Conservation (phyloP, 2,888 invertebrate genomes). For the Nasonia oneida region DNA sequence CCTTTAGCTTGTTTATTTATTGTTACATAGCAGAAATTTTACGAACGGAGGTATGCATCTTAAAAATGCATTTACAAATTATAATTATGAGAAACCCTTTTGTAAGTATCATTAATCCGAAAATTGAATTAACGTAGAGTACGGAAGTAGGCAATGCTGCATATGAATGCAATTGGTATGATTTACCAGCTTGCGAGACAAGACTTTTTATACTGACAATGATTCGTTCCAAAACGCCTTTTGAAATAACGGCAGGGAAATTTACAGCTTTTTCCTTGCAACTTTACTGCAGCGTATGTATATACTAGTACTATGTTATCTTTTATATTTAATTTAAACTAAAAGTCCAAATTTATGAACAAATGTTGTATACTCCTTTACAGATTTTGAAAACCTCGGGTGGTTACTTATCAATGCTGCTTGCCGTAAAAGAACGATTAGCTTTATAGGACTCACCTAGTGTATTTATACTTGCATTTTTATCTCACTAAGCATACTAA, state of each 20-base stretch:
- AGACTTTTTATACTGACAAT: conserved; percentile 65
- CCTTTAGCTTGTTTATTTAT: conserved; percentile 59
- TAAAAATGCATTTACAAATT: too few species aligned
- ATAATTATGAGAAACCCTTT: too few species aligned
- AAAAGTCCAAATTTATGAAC: not conserved
- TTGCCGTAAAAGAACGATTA: conserved; percentile 47
- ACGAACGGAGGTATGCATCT: conserved; percentile 39
- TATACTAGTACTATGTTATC: not conserved
- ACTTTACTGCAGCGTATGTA: conserved; percentile 67
- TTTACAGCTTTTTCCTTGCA: conserved; percentile 68
- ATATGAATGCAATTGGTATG: conserved; percentile 68
- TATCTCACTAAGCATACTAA: not conserved
- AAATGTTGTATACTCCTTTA: not conserved
- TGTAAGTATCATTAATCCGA: too few species aligned
- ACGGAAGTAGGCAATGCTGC: conserved; percentile 63
- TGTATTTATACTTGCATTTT: not conserved
- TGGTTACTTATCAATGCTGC: conserved; percentile 54
- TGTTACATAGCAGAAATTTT: conserved; percentile 59
- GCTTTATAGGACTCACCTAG: not conserved
- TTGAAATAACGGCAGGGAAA: conserved; percentile 70
- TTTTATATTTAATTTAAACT: not conserved
- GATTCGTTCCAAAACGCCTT: conserved; percentile 64
- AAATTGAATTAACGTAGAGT: conserved; percentile 61
- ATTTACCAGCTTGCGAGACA: conserved; percentile 58
- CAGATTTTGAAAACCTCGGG: conserved; percentile 55